phyloP scores from a whole-genome alignment of 1,140 invertebrate genomes.

The Caenorhabditis tropicalis region DNA sequence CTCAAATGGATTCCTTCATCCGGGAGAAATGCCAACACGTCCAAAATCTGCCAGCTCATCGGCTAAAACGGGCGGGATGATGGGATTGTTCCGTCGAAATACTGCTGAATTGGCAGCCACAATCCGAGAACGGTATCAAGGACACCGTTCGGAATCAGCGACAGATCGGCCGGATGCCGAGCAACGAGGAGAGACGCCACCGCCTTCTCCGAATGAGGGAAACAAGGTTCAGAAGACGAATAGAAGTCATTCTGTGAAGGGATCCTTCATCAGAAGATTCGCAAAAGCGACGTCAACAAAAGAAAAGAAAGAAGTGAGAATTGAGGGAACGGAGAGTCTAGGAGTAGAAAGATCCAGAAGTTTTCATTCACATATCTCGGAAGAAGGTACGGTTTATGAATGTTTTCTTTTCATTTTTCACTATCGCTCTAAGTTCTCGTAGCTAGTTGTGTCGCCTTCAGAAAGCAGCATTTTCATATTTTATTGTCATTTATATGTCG shows the following conservation, averaged over 20 bases:
- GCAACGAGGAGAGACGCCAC: slow-evolving; percentile 45
- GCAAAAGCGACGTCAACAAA: slow-evolving; percentile 26
- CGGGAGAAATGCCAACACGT: slow-evolving; percentile 5
- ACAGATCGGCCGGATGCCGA: slow-evolving; percentile 38
- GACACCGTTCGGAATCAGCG: slow-evolving; percentile 47
- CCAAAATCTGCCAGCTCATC: background rate
- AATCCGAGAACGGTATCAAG: slow-evolving; percentile 48
- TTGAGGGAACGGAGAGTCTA: background rate
- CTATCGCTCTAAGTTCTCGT: slow-evolving; percentile 27
- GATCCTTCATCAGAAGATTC: slow-evolving; percentile 50
- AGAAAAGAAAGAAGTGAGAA: slow-evolving; percentile 4
- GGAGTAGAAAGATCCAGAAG: slow-evolving; percentile 29
- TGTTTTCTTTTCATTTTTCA: background rate
- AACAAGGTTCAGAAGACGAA: background rate
- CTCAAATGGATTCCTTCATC: slow-evolving; percentile 15
- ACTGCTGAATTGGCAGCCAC: slow-evolving; percentile 54
- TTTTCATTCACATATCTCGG: slow-evolving; percentile 52
- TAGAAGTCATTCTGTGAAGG: slow-evolving; percentile 58
- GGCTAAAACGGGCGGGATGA: slow-evolving; percentile 42
- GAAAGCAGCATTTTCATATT: background rate
- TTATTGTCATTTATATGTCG: background rate
- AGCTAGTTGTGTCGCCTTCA: background rate
- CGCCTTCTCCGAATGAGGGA: slow-evolving; percentile 43
- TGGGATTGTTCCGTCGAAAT: slow-evolving; percentile 50
- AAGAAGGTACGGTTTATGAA: slow-evolving; percentile 33